These are phyloP conservation scores for Hoplias malabaricus DNA, from an alignment of 2,113 vertebrate genomes.

Conservation along the genomic window DNA sequence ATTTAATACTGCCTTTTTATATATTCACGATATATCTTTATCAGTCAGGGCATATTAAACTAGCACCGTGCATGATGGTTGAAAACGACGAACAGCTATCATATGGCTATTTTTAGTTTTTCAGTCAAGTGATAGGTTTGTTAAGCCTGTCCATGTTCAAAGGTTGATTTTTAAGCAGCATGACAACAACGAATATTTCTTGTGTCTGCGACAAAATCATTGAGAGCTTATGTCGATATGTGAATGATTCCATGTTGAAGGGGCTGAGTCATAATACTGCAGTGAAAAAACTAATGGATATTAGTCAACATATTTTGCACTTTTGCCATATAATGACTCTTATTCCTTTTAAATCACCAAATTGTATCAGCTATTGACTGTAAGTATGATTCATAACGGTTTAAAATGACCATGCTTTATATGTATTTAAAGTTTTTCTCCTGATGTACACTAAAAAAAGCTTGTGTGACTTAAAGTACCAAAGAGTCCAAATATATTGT, in stretches of 20 bases:
- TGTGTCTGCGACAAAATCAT: background rate
- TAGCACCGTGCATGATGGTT: background rate
- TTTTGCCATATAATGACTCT: background rate
- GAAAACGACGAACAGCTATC: background rate
- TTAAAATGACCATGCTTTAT: too few species aligned
- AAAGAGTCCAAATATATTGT: too few species aligned
- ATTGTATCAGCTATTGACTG: background rate
- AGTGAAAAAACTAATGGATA: constrained; percentile 28
- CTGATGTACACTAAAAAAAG: too few species aligned
- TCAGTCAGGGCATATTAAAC: background rate
- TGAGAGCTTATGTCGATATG: background rate
- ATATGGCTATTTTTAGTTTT: constrained; percentile 30
- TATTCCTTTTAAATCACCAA: background rate
- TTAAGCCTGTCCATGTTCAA: background rate
- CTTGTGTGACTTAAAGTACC: too few species aligned
- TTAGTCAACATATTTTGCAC: background rate
- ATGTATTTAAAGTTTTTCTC: too few species aligned
- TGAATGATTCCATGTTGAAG: background rate
- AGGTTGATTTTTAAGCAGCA: background rate
- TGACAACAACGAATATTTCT: background rate
- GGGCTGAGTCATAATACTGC: constrained; percentile 38
- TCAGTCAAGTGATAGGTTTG: background rate
- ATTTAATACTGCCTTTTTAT: background rate
- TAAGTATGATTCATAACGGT: background rate
- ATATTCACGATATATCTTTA: background rate